phyloP scores from a whole-genome alignment of 2,888 invertebrate genomes.

The Acanthosepion esculentum region DNA sequence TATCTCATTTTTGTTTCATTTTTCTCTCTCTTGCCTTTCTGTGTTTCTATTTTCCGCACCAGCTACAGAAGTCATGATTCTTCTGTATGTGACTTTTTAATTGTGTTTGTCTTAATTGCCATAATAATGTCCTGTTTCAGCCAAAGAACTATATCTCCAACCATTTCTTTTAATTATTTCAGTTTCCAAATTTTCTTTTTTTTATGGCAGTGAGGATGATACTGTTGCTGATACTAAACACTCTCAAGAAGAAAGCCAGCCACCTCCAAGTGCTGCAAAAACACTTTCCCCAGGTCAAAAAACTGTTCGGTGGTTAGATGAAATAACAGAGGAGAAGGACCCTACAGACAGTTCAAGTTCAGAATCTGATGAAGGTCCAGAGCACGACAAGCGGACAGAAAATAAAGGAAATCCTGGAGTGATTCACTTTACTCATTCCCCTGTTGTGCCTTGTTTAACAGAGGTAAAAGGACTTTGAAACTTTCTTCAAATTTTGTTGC shows the following conservation, averaged over 20 bases:
- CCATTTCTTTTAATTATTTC: too few species aligned
- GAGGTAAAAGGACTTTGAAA: neutral
- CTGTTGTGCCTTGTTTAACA: neutral
- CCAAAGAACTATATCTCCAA: too few species aligned
- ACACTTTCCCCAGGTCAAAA: neutral
- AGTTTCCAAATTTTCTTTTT: too few species aligned
- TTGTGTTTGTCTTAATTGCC: too few species aligned
- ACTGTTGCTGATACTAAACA: neutral
- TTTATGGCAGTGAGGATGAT: neutral
- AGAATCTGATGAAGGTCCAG: neutral
- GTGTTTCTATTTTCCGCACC: too few species aligned
- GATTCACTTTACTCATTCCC: conserved; percentile 20
- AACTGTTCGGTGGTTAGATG: conserved; percentile 34
- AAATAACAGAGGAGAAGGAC: neutral
- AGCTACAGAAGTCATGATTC: too few species aligned
- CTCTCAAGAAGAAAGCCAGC: neutral
- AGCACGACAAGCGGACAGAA: neutral
- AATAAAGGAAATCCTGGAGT: neutral
- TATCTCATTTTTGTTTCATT: too few species aligned
- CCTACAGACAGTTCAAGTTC: neutral
- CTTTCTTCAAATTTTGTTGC: neutral
- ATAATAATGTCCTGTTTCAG: too few species aligned
- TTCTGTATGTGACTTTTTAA: too few species aligned
- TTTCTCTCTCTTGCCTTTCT: too few species aligned
- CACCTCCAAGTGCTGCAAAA: neutral